These are phyloP conservation scores for Cichladusa arquata DNA, from an alignment of 2,113 vertebrate genomes.

Conservation along the genomic window DNA sequence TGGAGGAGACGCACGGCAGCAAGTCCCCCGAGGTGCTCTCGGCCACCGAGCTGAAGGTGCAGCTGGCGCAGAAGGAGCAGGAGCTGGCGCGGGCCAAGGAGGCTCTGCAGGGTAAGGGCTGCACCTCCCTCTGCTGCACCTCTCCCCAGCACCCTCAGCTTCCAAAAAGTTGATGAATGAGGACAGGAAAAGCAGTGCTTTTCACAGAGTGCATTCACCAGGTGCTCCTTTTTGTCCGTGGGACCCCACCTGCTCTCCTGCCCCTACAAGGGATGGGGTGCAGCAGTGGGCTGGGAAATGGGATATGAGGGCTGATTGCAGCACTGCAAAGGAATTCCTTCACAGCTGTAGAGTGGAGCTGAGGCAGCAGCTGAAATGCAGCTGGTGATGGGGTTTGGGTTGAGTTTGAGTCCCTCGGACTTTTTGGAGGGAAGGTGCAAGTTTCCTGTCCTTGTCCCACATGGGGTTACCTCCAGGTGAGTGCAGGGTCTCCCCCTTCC, in stretches of 20 bases:
- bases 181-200: accelerated
- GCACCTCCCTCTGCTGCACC: accelerated
- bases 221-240: accelerated
- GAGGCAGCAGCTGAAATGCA: constrained; percentile 14
- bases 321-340: neutral
- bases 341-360: neutral
- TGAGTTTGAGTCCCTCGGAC: neutral
- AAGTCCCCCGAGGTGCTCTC: constrained; percentile 90
- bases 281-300: accelerated
- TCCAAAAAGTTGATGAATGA: accelerated
- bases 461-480: neutral
- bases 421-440: neutral
- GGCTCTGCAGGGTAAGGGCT: constrained; percentile 88
- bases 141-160: accelerated
- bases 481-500: neutral
- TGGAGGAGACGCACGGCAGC: constrained; percentile 92
- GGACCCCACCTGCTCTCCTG: too few relatives aligned
- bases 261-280: accelerated
- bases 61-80: constrained; percentile 94
- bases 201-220: accelerated
- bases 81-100: constrained; percentile 94
- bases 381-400: neutral
- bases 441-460: accelerated
- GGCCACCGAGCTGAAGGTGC: constrained; percentile 92
- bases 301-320: neutral